These are phyloP conservation scores for Scotopteryx bipunctaria DNA, from an alignment of 2,888 invertebrate species.

Conservation along the genomic window DNA sequence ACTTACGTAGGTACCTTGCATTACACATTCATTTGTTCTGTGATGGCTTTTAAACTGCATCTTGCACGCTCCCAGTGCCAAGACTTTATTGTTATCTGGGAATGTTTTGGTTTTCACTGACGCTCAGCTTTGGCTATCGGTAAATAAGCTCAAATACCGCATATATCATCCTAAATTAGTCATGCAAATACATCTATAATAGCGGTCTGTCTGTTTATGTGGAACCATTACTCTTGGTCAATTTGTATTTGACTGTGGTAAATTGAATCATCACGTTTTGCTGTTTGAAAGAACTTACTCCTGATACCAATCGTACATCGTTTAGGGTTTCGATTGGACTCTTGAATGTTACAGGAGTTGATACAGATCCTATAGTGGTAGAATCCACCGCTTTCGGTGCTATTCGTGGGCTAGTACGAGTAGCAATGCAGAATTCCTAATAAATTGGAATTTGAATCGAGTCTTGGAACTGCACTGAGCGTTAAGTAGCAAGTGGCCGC, in stretches of 20 bases:
- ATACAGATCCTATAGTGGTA: too few relatives aligned
- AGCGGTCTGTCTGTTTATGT: background rate
- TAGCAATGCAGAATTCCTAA: too few relatives aligned
- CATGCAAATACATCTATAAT: background rate
- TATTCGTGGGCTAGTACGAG: too few relatives aligned
- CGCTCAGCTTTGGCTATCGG: background rate
- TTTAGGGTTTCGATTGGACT: too few relatives aligned
- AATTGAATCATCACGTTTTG: background rate
- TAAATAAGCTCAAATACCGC: background rate
- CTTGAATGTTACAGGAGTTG: too few relatives aligned
- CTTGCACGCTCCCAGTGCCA: constrained; percentile 1
- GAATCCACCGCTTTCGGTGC: too few relatives aligned
- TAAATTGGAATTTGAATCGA: background rate
- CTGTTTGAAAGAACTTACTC: too few relatives aligned
- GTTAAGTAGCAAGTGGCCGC: background rate
- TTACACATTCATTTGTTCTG: constrained; percentile 18
- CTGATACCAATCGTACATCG: too few relatives aligned
- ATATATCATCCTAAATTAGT: background rate
- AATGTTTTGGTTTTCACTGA: constrained; percentile 15
- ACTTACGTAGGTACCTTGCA: constrained; percentile 21
- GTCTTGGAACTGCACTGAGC: background rate
- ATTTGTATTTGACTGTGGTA: background rate
- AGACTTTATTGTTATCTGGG: constrained; percentile 5
- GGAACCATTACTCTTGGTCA: background rate
- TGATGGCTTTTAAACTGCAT: constrained; percentile 5